Conservation (phyloP, 2,888 invertebrate genomes). For the Brachyptera putata region DNA sequence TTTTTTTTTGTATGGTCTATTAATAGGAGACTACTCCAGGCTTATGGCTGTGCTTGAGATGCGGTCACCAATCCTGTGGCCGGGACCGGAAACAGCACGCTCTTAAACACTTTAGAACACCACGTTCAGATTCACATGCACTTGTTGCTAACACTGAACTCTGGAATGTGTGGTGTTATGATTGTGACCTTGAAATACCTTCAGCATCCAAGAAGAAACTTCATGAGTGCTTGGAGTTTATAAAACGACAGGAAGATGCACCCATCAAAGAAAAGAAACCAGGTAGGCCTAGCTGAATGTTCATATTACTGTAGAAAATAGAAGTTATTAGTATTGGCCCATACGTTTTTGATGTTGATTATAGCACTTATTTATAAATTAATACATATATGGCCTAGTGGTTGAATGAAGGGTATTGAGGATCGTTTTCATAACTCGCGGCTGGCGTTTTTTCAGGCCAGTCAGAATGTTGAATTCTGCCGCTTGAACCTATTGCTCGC, state of each 20-base stretch:
- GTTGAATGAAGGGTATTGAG: too few species aligned
- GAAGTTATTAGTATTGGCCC: too few species aligned
- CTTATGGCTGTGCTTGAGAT: conserved; percentile 77
- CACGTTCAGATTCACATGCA: conserved; percentile 71
- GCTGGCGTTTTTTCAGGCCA: too few species aligned
- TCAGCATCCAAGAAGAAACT: conserved; percentile 44
- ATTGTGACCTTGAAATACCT: conserved; percentile 67
- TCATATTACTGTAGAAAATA: too few species aligned
- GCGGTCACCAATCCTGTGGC: conserved; percentile 74
- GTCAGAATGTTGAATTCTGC: too few species aligned
- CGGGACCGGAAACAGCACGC: conserved; percentile 65
- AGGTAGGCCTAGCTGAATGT: too few species aligned
- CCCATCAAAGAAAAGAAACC: background rate
- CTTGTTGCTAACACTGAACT: conserved; percentile 66
- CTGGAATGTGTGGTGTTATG: conserved; percentile 75
- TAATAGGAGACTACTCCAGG: background rate
- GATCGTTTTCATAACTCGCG: too few species aligned
- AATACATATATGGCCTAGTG: too few species aligned
- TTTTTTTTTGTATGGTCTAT: too few species aligned
- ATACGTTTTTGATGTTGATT: too few species aligned
- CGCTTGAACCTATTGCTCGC: too few species aligned
- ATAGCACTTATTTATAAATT: too few species aligned
- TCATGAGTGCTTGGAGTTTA: conserved; percentile 27
- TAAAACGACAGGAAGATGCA: conserved; percentile 22
- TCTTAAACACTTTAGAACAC: conserved; percentile 66